These are phyloP conservation scores for Cephus pygmeus DNA, from an alignment of 2,888 invertebrate genomes.

Conservation along the genomic window DNA sequence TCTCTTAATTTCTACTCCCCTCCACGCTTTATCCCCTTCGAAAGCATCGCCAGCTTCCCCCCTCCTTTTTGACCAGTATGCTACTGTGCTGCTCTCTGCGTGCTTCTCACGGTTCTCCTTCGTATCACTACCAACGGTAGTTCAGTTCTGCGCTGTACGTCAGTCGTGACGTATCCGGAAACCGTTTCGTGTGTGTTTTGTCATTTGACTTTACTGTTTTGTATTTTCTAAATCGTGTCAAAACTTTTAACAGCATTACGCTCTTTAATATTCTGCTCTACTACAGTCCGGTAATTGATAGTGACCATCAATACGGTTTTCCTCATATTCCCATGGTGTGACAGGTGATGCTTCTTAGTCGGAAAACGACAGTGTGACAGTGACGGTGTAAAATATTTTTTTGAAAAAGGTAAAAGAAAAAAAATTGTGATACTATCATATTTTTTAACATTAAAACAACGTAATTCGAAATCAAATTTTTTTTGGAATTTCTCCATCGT, in stretches of 20 bases:
- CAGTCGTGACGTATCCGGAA: not conserved
- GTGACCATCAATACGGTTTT: not conserved
- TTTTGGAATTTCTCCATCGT: not conserved
- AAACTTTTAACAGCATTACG: not conserved
- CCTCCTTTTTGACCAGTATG: not conserved
- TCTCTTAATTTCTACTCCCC: not conserved
- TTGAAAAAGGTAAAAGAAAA: not conserved
- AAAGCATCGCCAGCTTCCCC: not conserved
- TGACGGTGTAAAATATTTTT: not conserved
- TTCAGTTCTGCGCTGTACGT: not conserved
- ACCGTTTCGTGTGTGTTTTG: not conserved
- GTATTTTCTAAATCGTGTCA: not conserved
- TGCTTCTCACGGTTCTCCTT: not conserved
- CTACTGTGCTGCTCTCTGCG: not conserved
- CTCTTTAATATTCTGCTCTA: not conserved
- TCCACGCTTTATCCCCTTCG: not conserved
- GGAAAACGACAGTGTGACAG: not conserved
- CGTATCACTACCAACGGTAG: not conserved
- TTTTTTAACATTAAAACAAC: too few relatives aligned
- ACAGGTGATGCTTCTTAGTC: not conserved
- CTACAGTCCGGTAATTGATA: not conserved
- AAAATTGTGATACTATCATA: not conserved
- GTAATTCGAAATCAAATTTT: not conserved
- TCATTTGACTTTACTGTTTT: not conserved
- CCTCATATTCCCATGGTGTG: not conserved